phyloP scores from a whole-genome alignment of 1,140 invertebrate genomes.

The Caenorhabditis latens region DNA sequence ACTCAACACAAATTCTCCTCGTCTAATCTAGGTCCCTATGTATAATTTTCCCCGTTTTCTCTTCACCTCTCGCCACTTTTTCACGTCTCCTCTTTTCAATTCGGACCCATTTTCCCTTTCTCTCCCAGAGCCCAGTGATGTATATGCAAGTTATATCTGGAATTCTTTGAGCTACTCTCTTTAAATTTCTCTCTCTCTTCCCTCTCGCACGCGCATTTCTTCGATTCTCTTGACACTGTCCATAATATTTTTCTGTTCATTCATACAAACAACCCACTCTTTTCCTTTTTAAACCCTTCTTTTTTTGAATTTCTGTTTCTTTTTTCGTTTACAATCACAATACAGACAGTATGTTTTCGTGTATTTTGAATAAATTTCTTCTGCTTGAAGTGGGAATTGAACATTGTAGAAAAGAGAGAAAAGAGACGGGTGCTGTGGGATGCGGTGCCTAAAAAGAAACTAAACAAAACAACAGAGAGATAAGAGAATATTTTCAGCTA shows the following conservation, averaged over 20 bases:
- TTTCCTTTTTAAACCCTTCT: neutral
- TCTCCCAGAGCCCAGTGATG: constrained; percentile 49
- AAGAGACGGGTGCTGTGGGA: constrained; percentile 3
- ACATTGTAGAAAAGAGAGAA: constrained; percentile 10
- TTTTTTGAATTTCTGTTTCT: neutral
- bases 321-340: constrained; percentile 40
- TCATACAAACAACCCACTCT: neutral
- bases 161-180: constrained; percentile 30
- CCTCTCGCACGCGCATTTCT: constrained; percentile 22
- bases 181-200: constrained; percentile 27
- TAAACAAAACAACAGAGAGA: neutral
- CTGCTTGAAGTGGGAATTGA: constrained; percentile 36
- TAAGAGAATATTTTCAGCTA: neutral
- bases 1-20: neutral
- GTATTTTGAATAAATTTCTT: constrained; percentile 55
- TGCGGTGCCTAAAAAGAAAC: constrained; percentile 25
- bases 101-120: constrained; percentile 51
- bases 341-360: constrained; percentile 52
- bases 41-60: neutral
- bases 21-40: constrained; percentile 23
- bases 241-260: constrained; percentile 28
- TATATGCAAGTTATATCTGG: constrained; percentile 53
- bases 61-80: neutral
- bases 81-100: neutral
- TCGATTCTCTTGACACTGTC: constrained; percentile 46